These are phyloP conservation scores for Melanostigma gelatinosum DNA, from an alignment of 2,113 vertebrate genomes.

Conservation along the genomic window DNA sequence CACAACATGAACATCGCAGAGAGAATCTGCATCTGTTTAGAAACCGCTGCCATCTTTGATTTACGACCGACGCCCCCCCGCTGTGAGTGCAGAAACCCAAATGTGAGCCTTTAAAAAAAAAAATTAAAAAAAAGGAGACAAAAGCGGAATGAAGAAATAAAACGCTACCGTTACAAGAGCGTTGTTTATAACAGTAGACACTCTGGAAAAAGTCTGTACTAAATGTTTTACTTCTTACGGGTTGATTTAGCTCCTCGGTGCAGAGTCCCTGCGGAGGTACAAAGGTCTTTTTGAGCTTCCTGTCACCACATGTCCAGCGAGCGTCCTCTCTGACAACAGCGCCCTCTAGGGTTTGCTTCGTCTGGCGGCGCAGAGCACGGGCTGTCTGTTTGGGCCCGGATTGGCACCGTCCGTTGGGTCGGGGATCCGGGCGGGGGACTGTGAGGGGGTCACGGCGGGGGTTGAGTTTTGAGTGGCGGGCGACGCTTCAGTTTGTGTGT, in stretches of 20 bases:
- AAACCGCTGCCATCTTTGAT: slow-evolving; percentile 60
- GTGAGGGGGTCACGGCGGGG: slow-evolving; percentile 42
- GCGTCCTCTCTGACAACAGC: slow-evolving; percentile 65
- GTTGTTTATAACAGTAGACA: slow-evolving; percentile 67
- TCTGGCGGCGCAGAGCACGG: slow-evolving; percentile 62
- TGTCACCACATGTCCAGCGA: slow-evolving; percentile 50
- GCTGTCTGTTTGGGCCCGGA: slow-evolving; percentile 72
- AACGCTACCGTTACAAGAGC: slow-evolving; percentile 59
- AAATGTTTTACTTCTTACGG: slow-evolving; percentile 55
- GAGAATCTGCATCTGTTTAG: slow-evolving; percentile 54
- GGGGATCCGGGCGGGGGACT: slow-evolving; percentile 51
- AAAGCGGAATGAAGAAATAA: slow-evolving; percentile 72
- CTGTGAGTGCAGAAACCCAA: slow-evolving; percentile 57
- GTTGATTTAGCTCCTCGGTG: slow-evolving; percentile 63
- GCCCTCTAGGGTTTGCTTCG: slow-evolving; percentile 78
- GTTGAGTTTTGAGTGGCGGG: slow-evolving; percentile 58
- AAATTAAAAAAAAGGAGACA: slow-evolving; percentile 43
- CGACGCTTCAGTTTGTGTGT: slow-evolving; percentile 74
- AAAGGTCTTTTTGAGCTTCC: slow-evolving; percentile 58
- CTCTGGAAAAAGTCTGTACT: slow-evolving; percentile 57
- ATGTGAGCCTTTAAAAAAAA: slow-evolving; percentile 64
- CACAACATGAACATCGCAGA: slow-evolving; percentile 73
- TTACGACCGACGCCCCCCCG: slow-evolving; percentile 51
- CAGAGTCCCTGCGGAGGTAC: slow-evolving; percentile 59
- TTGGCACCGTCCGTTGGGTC: slow-evolving; percentile 64